Conservation (phyloP, 2,888 invertebrate species). For the Metallyticus violacea region DNA sequence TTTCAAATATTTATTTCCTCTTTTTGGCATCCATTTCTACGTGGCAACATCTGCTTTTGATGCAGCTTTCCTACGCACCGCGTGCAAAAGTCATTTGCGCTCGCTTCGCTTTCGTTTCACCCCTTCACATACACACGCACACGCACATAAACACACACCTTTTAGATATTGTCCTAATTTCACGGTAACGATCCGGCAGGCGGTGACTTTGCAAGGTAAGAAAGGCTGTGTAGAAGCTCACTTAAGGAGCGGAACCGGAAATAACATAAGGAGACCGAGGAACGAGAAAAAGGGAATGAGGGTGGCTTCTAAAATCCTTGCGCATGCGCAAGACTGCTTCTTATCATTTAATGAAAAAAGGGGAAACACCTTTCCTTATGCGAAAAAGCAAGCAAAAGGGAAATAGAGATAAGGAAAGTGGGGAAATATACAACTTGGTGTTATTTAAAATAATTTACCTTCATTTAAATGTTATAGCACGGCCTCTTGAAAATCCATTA, state of each 20-base stretch:
- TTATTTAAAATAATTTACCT: constrained; percentile 10
- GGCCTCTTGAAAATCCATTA: neutral
- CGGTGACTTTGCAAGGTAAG: neutral
- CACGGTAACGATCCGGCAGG: neutral
- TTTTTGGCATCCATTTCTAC: neutral
- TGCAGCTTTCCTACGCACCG: neutral
- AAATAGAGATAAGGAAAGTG: neutral
- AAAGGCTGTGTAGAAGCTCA: neutral
- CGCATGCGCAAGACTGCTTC: neutral
- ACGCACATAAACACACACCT: neutral
- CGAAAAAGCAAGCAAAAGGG: neutral
- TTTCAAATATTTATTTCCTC: neutral
- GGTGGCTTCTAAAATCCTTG: neutral
- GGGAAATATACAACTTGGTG: neutral
- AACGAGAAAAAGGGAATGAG: neutral
- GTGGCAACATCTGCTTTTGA: neutral
- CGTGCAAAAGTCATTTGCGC: neutral
- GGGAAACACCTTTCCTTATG: neutral
- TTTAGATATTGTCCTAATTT: neutral
- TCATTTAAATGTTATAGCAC: constrained; percentile 1
- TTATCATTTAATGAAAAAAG: constrained; percentile 15
- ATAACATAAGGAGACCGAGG: neutral
- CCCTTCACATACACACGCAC: no score
- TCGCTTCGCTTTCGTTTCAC: neutral
- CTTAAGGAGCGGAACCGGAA: neutral